Evolutionary conservation across 2,797 vertebrate species (phyloP), one percentile per base, ranked within the genome.

Genomic region (Lithobates pipiens): DNA sequence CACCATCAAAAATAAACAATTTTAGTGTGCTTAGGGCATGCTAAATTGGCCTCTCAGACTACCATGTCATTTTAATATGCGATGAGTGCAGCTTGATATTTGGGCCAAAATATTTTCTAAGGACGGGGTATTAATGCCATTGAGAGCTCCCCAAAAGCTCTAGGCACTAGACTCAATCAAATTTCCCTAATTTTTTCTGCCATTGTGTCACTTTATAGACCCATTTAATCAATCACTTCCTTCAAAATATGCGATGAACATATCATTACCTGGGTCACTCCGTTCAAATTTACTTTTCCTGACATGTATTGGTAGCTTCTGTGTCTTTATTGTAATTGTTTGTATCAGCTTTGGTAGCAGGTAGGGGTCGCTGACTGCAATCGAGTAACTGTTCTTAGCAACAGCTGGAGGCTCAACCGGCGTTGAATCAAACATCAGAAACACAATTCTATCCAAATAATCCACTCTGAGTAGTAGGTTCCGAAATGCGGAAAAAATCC

Each of bases 381-480:
- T 10, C 23, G 88, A 86, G 29, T 54, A 86, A 46, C 75, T 39
- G 46, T 44, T 86, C 23, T 77, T 83, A 23, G 76, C 74, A 69
- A 84, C 54, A 18, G 2, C 23, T 7, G 44, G 57, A 44, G 61
- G 54, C 10, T 72, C 7, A 71, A 71, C 54, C 0, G 23, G 67
- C 11, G 44, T 68, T 73, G 39, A 8, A 74, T 88, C 83, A 74
- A 89, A 88, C 21, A 75, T 84, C 71, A 88, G 39, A 50, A 88
- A 74, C 75, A 89, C 65, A 34, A 85, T 86, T 68, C 82, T 86
- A 0, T 68, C 71, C 69, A 88, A 54, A 0, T 76, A 76, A 18
- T 83, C 77, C 44, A 54, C 67, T 34, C 46, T 82, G 74, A 89
- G 10, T n/a, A 86, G 61, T n/a, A 80, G 0, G 3, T 87, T 75